Evolutionary conservation across 2,113 vertebrate genomes (phyloP).

Genomic region (Eleginops maclovinus): DNA sequence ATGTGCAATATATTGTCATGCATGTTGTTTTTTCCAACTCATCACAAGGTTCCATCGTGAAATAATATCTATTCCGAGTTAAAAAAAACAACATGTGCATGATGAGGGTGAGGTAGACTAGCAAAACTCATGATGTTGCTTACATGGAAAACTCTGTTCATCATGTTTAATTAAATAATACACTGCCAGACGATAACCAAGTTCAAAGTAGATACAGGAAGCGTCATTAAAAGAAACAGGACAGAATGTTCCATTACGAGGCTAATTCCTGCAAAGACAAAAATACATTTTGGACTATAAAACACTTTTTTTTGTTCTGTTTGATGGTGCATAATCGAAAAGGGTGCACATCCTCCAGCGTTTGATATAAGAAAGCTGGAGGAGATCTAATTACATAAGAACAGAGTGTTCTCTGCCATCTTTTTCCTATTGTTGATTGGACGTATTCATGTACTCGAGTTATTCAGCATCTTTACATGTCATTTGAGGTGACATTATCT

Average conservation of each 20-base stretch:
- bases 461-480: constrained; percentile 5
- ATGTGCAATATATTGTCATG: not conserved
- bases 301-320: not conserved
- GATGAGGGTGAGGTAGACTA: not conserved
- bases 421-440: not conserved
- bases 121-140: constrained; percentile 6
- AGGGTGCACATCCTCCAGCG: not conserved
- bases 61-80: too few relatives aligned
- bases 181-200: not conserved
- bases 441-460: not conserved
- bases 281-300: not conserved
- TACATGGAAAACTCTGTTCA: not conserved
- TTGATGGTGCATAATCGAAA: not conserved
- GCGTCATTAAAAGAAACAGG: not conserved
- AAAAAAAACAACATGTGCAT: too few relatives aligned
- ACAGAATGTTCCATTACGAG: not conserved
- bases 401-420: not conserved
- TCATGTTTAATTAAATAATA: not conserved
- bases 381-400: not conserved
- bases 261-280: not conserved
- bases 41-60: not conserved
- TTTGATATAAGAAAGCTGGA: constrained; percentile 7
- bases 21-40: not conserved
- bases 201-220: not conserved
- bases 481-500: not conserved